A percentile compares a stretch with the other conserved stretches of the same genome.
Conservation (phyloP, 2,797 vertebrate genomes). For the Pogonophryne albipinna region DNA sequence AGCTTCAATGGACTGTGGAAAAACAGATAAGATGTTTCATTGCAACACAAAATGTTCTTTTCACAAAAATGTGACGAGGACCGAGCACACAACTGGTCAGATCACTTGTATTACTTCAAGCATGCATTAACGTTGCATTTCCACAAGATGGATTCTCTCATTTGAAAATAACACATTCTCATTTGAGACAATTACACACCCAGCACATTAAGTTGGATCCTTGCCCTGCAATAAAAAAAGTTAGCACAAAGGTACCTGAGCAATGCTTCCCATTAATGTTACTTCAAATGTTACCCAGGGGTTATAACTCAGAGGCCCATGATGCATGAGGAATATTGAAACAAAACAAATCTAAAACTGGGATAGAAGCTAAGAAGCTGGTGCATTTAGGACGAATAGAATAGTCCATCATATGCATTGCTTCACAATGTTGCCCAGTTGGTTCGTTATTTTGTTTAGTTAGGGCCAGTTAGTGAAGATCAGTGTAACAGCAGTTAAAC, state of each 20-base stretch:
- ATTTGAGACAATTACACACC: slow-evolving; percentile 32
- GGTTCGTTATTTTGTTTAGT: slow-evolving; percentile 30
- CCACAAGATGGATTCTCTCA: slow-evolving; percentile 39
- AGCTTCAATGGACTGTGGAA: slow-evolving; percentile 33
- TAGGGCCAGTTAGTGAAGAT: slow-evolving; percentile 43
- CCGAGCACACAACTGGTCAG: slow-evolving; percentile 51
- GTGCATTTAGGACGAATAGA: slow-evolving; percentile 11
- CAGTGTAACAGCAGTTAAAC: slow-evolving; percentile 56
- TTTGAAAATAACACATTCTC: slow-evolving; percentile 51
- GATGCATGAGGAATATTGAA: slow-evolving; percentile 36
- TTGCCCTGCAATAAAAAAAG: slow-evolving; percentile 57
- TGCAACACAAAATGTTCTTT: slow-evolving; percentile 49
- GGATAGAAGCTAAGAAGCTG: slow-evolving; percentile 1
- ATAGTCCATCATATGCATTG: slow-evolving; percentile 27
- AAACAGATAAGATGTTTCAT: slow-evolving; percentile 50
- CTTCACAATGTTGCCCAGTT: slow-evolving; percentile 46
- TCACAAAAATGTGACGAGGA: slow-evolving; percentile 46
- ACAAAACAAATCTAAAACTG: background rate
- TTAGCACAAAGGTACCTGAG: slow-evolving; percentile 54
- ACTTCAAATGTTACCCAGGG: slow-evolving; percentile 32
- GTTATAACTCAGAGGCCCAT: slow-evolving; percentile 23
- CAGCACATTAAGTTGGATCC: slow-evolving; percentile 43
- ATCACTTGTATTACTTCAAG: slow-evolving; percentile 53
- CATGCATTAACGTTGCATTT: slow-evolving; percentile 54
- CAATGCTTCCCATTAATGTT: slow-evolving; percentile 38